Conservation (phyloP, 2,113 vertebrate species). For the Psilopsiagon aurifrons region DNA sequence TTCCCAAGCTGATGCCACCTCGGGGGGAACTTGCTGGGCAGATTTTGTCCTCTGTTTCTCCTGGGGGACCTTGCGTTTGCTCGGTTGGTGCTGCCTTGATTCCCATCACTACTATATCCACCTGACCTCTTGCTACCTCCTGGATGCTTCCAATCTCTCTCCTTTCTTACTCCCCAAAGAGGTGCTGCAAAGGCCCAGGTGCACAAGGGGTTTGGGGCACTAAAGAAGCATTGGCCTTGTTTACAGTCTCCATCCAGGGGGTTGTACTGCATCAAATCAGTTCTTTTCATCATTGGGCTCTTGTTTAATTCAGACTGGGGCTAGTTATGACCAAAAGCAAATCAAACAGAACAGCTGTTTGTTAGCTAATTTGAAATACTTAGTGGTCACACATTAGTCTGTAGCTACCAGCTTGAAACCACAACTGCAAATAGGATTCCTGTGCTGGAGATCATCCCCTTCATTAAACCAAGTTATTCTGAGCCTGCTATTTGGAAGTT, state of each 20-base stretch:
- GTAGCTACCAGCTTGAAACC: conserved; percentile 1
- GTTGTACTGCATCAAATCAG: rapidly evolving
- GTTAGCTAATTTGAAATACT: background rate
- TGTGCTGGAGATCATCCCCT: background rate
- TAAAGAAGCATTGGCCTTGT: background rate
- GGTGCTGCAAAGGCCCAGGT: background rate
- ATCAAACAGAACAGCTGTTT: conserved; percentile 1
- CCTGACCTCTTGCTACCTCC: background rate
- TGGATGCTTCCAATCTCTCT: background rate
- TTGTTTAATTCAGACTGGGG: background rate
- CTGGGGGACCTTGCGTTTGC: background rate
- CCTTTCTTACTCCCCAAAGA: background rate
- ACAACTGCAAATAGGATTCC: background rate
- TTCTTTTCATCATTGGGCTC: background rate
- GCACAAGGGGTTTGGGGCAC: rapidly evolving
- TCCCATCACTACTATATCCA: background rate
- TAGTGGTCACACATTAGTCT: background rate
- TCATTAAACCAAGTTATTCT: background rate
- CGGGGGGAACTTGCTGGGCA: background rate
- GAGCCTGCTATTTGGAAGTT: background rate
- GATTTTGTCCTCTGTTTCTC: background rate
- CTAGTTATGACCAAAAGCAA: background rate
- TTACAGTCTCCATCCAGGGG: background rate
- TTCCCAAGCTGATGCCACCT: background rate
- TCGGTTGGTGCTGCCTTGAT: background rate